phyloP scores from a whole-genome alignment of 2,888 invertebrate species.

The Drosophila bunnanda region DNA sequence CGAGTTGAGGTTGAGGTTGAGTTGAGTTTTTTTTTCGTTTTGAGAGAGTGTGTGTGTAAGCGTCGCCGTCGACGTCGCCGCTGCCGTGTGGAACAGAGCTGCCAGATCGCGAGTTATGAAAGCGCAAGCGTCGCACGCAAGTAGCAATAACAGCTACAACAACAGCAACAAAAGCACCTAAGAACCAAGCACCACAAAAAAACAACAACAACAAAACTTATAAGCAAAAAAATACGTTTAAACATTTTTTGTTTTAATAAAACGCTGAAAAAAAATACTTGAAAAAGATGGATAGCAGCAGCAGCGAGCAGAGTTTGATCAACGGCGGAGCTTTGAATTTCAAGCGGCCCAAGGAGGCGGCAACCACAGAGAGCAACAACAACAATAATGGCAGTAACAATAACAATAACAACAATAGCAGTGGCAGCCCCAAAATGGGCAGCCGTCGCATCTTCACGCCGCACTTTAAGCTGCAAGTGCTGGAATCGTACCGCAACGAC shows the following conservation, averaged over 20 bases:
- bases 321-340: slow-evolving; percentile 30
- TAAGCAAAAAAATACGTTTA: too few relatives aligned
- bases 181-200: background rate
- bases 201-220: slow-evolving; percentile 3
- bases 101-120: slow-evolving; percentile 78
- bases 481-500: slow-evolving; percentile 94
- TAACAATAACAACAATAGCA: slow-evolving; percentile 32
- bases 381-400: background rate
- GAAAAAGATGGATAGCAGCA: slow-evolving; percentile 47
- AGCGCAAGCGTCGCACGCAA: slow-evolving; percentile 71
- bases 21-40: slow-evolving; percentile 8
- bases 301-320: slow-evolving; percentile 16
- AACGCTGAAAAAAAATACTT: too few relatives aligned
- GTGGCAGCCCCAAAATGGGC: slow-evolving; percentile 87
- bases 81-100: slow-evolving; percentile 59
- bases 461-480: slow-evolving; percentile 94
- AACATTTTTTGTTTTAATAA: too few relatives aligned
- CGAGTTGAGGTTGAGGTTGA: slow-evolving; percentile 7
- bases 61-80: slow-evolving; percentile 31
- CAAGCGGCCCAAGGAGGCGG: slow-evolving; percentile 34
- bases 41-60: slow-evolving; percentile 29
- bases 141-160: slow-evolving; percentile 47
- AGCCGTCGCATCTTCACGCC: slow-evolving; percentile 95
- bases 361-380: slow-evolving; percentile 19
- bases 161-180: slow-evolving; percentile 37